These are phyloP conservation scores for Orthosia incerta DNA, from an alignment of 2,888 invertebrate genomes.

Conservation along the genomic window DNA sequence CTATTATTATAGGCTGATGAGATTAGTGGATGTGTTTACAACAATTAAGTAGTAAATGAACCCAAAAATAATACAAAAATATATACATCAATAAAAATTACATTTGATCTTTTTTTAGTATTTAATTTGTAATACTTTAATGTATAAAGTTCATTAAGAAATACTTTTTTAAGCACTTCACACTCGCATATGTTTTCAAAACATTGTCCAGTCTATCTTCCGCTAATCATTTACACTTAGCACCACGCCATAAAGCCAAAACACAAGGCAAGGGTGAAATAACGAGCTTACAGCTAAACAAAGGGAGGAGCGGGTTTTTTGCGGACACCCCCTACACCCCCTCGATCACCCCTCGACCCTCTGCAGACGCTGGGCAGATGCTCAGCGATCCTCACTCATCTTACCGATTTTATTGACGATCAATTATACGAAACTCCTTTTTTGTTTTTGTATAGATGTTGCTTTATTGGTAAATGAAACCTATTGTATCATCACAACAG, in stretches of 20 bases:
- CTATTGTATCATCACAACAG: too few species aligned
- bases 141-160: too few species aligned
- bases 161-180: neutral
- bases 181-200: neutral
- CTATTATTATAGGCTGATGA: too few species aligned
- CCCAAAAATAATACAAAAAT: too few species aligned
- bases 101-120: too few species aligned
- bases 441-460: neutral
- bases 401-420: slow-evolving; percentile 60
- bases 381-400: slow-evolving; percentile 54
- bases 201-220: neutral
- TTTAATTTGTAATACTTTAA: too few species aligned
- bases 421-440: slow-evolving; percentile 35
- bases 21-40: too few species aligned
- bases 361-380: slow-evolving; percentile 61
- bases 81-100: too few species aligned
- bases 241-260: slow-evolving; percentile 70
- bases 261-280: slow-evolving; percentile 82
- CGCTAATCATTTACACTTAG: slow-evolving; percentile 49
- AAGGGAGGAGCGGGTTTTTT: slow-evolving; percentile 73
- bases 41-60: too few species aligned
- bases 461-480: too few species aligned
- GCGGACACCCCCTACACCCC: slow-evolving; percentile 50
- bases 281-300: slow-evolving; percentile 82
- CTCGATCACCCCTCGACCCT: neutral